Evolutionary conservation across 2,888 invertebrate genomes (phyloP).

Genomic region (Anagyrus pseudococci): DNA sequence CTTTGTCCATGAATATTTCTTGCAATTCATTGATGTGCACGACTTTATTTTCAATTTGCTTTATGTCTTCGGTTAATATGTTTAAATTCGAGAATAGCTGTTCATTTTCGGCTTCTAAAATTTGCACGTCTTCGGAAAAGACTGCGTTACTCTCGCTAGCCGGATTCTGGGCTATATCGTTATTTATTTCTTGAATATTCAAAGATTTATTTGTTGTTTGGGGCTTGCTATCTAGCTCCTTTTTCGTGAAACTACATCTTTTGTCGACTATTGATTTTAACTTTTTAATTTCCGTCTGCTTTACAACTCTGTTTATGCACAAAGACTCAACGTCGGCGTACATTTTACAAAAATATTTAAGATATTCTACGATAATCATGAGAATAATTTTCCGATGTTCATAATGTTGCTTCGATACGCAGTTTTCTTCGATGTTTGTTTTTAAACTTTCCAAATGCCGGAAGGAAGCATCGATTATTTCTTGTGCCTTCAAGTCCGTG

Average conservation of each 20-base stretch:
- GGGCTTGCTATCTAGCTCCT: not conserved
- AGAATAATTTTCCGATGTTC: slow-evolving; percentile 82
- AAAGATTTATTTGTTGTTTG: slow-evolving; percentile 43
- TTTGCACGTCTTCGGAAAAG: slow-evolving; percentile 87
- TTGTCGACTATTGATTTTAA: slow-evolving; percentile 64
- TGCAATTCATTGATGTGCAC: slow-evolving; percentile 95
- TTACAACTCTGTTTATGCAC: slow-evolving; percentile 83
- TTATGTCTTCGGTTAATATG: slow-evolving; percentile 88
- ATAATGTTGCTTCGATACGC: slow-evolving; percentile 70
- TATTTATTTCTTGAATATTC: slow-evolving; percentile 57
- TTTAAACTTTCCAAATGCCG: slow-evolving; percentile 79
- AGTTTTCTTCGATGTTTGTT: slow-evolving; percentile 65
- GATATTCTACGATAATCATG: slow-evolving; percentile 77
- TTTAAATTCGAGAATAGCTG: slow-evolving; percentile 87
- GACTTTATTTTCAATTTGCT: slow-evolving; percentile 89
- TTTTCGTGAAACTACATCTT: not conserved
- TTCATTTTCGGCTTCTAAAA: slow-evolving; percentile 92
- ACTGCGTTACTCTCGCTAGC: slow-evolving; percentile 73
- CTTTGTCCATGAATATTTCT: slow-evolving; percentile 95
- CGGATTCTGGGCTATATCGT: slow-evolving; percentile 45
- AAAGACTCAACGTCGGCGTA: slow-evolving; percentile 89
- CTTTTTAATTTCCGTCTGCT: slow-evolving; percentile 80
- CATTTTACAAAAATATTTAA: slow-evolving; percentile 85
- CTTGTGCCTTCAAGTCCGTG: slow-evolving; percentile 89
- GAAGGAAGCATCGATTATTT: slow-evolving; percentile 82